Conservation (phyloP, 2,888 invertebrate genomes). For the Rhorus exstirpatorius region DNA sequence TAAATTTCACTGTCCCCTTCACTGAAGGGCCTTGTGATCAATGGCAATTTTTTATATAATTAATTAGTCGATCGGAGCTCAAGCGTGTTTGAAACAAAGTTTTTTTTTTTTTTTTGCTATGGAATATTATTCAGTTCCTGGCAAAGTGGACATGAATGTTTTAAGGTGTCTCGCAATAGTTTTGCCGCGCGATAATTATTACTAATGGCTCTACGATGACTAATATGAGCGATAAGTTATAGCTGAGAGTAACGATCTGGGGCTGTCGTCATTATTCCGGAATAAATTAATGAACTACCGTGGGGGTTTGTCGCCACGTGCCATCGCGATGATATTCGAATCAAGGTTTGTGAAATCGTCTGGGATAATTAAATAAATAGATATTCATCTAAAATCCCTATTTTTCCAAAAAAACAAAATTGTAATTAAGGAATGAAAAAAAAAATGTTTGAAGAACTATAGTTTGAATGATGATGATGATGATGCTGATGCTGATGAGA, state of each 20-base stretch:
- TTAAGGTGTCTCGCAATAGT: slow-evolving; percentile 5
- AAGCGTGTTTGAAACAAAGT: not conserved
- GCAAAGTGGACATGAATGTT: not conserved
- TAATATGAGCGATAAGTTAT: slow-evolving; percentile 50
- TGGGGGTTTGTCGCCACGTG: not conserved
- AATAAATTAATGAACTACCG: slow-evolving; percentile 56
- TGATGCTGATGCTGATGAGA: not conserved
- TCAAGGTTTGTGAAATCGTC: no score
- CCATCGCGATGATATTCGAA: no score
- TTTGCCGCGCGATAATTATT: slow-evolving; percentile 34
- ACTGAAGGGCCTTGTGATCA: no score
- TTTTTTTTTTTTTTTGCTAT: not conserved
- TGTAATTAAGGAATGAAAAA: no score
- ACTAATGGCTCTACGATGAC: slow-evolving; percentile 35
- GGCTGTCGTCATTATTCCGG: slow-evolving; percentile 56
- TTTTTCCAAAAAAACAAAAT: no score
- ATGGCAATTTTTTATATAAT: no score
- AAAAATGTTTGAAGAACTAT: no score
- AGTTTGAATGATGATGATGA: no score
- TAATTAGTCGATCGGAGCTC: no score
- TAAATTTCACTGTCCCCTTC: no score
- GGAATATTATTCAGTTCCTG: not conserved
- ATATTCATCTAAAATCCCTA: no score
- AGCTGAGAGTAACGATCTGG: slow-evolving; percentile 24
- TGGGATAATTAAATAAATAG: no score